Evolutionary conservation across 2,797 vertebrate species (phyloP), one percentile per base, ranked within the genome.

Genomic region (Lagorchestes hirsutus): DNA sequence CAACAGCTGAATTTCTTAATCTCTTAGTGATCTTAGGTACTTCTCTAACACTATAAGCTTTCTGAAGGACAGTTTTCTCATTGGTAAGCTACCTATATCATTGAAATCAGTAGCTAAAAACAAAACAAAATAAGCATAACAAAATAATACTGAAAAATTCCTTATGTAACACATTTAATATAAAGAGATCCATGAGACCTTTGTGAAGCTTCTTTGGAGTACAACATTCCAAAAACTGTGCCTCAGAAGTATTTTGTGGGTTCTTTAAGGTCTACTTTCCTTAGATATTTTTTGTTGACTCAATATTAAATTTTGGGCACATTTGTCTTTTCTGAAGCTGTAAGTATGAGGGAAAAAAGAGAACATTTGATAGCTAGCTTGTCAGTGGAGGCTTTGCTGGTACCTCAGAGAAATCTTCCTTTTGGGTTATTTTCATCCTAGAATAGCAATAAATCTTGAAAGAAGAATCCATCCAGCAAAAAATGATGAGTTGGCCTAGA

Each of bases 311-410:
- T 94, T 97, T 96, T 92, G 93, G 93, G 90, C 46, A 96, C 94
- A 93, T 91, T 95, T 74, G 82, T 55, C 62, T 96, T 97, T 97
- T 97, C 95, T 95, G 96, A 96, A 96, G 56, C 95, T 96, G 29
- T 56, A 96, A 93, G 91, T 96, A 96, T 96, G 92, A 98, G 93
- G 93, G 96, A 93, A 97, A 57, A 91, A 46, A 40, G 27, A 0
- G 34, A 96, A 95, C 31, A 55, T 29, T 55, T 0, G 6, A 95
- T 97, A 96, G 93, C 62, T 54, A 97, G 31, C 95, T 96, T 96
- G 91, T 96, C 92, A 95, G 74, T 50, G 90, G 82, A 95, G 87
- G 55, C 92, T 97, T 97, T 96, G n/a, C 82, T 96, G 55, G 82
- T 56, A 67, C 96, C 97, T 95, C 91, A 96, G 46, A 95, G 57